phyloP scores from a whole-genome alignment of 1,140 invertebrate genomes.

The Linepithema humile region DNA sequence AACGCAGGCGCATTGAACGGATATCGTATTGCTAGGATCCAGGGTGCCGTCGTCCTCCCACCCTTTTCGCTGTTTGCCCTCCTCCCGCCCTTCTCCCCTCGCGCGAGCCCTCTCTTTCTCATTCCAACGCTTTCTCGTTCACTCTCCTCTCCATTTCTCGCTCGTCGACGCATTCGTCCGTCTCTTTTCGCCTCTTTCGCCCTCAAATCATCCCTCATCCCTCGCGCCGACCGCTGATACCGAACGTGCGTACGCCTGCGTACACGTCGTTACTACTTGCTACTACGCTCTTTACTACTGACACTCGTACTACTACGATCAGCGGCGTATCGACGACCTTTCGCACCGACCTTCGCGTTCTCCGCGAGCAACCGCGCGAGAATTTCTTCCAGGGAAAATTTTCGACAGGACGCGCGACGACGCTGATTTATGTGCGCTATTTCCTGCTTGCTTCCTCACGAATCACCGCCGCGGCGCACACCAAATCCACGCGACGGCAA shows the following conservation, averaged over 20 bases:
- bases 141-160: background rate
- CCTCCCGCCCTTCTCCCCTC: background rate
- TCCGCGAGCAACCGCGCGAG: background rate
- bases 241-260: slow-evolving; percentile 78
- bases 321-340: slow-evolving; percentile 64
- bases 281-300: slow-evolving; percentile 72
- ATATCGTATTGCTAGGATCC: slow-evolving; percentile 65
- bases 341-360: slow-evolving; percentile 7
- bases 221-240: slow-evolving; percentile 6
- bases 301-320: slow-evolving; percentile 66
- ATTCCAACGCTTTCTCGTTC: slow-evolving; percentile 4
- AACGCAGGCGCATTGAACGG: slow-evolving; percentile 71
- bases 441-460: slow-evolving; percentile 15
- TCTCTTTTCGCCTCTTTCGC: slow-evolving; percentile 48
- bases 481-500: slow-evolving; percentile 15
- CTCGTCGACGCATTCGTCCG: slow-evolving; percentile 18
- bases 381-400: slow-evolving; percentile 23
- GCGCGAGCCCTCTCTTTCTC: background rate
- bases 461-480: background rate
- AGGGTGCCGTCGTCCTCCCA: background rate
- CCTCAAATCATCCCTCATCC: slow-evolving; percentile 44
- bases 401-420: background rate
- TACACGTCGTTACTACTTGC: slow-evolving; percentile 75
- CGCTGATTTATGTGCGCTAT: slow-evolving; percentile 34
- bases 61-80: slow-evolving; percentile 5